phyloP scores from a whole-genome alignment of 2,113 vertebrate species.

The Scortum barcoo region DNA sequence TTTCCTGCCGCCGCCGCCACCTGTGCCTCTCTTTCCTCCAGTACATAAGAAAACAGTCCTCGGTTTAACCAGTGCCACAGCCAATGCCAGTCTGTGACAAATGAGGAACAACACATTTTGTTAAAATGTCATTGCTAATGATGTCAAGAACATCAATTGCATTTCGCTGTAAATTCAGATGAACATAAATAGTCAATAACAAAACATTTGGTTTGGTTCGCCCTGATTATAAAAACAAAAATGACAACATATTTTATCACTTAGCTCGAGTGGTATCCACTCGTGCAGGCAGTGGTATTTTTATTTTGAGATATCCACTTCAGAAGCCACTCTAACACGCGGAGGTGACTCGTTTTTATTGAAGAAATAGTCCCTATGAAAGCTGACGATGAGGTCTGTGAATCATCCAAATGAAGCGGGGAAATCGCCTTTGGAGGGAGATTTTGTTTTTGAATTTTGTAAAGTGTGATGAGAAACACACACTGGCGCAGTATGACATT shows the following conservation, averaged over 20 bases:
- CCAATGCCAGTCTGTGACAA: conserved; percentile 5
- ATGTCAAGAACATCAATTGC: background rate
- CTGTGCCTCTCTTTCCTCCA: conserved; percentile 26
- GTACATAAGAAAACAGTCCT: conserved; percentile 12
- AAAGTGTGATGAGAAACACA: no score
- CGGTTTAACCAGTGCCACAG: background rate
- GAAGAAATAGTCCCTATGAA: background rate
- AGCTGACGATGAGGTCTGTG: background rate
- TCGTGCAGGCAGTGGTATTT: background rate
- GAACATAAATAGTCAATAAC: background rate
- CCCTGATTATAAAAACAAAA: background rate
- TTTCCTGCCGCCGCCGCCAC: conserved; percentile 38
- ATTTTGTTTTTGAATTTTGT: background rate
- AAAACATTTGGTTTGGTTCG: background rate
- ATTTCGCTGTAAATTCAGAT: no score
- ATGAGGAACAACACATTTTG: background rate
- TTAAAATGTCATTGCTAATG: conserved; percentile 7
- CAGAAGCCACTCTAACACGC: background rate
- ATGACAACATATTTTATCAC: background rate
- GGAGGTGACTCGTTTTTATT: background rate
- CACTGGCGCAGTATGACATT: background rate
- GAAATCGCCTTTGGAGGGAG: background rate
- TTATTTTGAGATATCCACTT: background rate
- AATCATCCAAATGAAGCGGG: background rate
- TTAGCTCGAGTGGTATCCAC: background rate